phyloP scores from a whole-genome alignment of 1,140 invertebrate species.

The Riptortus pedestris region DNA sequence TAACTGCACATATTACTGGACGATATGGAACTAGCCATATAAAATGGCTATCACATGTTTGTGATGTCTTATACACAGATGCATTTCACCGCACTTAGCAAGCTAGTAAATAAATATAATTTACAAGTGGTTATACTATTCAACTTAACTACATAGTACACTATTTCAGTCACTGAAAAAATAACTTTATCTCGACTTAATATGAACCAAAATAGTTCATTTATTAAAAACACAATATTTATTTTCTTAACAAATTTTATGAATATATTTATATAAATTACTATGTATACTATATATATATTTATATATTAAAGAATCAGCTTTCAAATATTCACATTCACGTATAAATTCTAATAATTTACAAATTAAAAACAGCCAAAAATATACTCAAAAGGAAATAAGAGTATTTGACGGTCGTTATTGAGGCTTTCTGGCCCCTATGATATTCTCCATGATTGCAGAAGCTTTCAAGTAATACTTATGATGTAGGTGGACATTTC shows the following conservation, averaged over 20 bases:
- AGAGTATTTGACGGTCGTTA: constrained; percentile 3
- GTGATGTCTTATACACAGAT: constrained; percentile 18
- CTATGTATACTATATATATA: constrained; percentile 14
- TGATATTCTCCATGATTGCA: too few species aligned
- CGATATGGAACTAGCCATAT: neutral
- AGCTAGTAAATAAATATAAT: constrained; percentile 19
- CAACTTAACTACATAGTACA: constrained; percentile 15
- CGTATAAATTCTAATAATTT: constrained; percentile 11
- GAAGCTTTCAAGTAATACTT: too few species aligned
- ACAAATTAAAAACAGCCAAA: constrained; percentile 17
- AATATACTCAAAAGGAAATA: constrained; percentile 11
- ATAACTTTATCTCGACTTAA: constrained; percentile 14
- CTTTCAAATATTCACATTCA: constrained; percentile 13
- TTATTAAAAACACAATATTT: constrained; percentile 9
- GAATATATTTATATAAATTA: constrained; percentile 5
- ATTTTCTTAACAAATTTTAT: constrained; percentile 14
- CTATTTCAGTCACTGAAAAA: constrained; percentile 20
- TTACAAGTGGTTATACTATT: constrained; percentile 9
- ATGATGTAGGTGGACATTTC: too few species aligned
- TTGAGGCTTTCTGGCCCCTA: too few species aligned
- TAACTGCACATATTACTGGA: constrained; percentile 7
- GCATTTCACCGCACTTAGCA: neutral
- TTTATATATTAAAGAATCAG: constrained; percentile 17
- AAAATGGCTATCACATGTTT: constrained; percentile 7
- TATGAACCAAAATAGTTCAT: constrained; percentile 12